These are phyloP conservation scores for Chrysomallon squamiferum DNA, from an alignment of 1,140 invertebrate genomes.

Conservation along the genomic window DNA sequence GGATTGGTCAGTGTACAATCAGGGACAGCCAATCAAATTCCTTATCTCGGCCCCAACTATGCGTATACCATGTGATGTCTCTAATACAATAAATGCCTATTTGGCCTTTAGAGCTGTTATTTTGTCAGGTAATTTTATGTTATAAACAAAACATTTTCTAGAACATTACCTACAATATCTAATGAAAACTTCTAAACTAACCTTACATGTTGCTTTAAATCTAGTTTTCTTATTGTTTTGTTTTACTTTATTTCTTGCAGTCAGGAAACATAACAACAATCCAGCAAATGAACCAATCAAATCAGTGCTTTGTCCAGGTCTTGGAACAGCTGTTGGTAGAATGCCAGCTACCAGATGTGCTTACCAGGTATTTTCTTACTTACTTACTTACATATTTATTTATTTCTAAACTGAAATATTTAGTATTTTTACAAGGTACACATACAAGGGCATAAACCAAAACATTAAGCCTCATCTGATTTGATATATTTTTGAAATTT, in stretches of 20 bases:
- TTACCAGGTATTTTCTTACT: not conserved
- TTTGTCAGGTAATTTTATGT: slow-evolving; percentile 32
- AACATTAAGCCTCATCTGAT: too few relatives aligned
- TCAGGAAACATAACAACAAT: slow-evolving; percentile 39
- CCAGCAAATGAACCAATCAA: slow-evolving; percentile 27
- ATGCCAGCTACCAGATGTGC: slow-evolving; percentile 47
- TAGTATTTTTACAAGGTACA: too few relatives aligned
- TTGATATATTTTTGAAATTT: too few relatives aligned
- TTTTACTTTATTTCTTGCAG: slow-evolving; percentile 14
- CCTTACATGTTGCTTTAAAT: not conserved
- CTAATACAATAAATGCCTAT: slow-evolving; percentile 42
- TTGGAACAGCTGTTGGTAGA: slow-evolving; percentile 48
- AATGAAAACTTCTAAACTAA: not conserved
- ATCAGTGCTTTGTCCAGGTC: slow-evolving; percentile 48
- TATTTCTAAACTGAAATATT: too few relatives aligned
- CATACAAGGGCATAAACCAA: not conserved
- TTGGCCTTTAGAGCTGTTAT: slow-evolving; percentile 52
- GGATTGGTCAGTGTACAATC: slow-evolving; percentile 32
- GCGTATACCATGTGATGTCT: slow-evolving; percentile 44
- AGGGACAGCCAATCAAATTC: slow-evolving; percentile 47
- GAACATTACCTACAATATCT: not conserved
- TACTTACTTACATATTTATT: too few relatives aligned
- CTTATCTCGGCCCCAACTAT: slow-evolving; percentile 52
- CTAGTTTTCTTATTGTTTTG: not conserved
- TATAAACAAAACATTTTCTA: not conserved